Base-by-base conservation (phyloP, 2,113 vertebrate species). In the Choloepus hoffmanni region DNA sequence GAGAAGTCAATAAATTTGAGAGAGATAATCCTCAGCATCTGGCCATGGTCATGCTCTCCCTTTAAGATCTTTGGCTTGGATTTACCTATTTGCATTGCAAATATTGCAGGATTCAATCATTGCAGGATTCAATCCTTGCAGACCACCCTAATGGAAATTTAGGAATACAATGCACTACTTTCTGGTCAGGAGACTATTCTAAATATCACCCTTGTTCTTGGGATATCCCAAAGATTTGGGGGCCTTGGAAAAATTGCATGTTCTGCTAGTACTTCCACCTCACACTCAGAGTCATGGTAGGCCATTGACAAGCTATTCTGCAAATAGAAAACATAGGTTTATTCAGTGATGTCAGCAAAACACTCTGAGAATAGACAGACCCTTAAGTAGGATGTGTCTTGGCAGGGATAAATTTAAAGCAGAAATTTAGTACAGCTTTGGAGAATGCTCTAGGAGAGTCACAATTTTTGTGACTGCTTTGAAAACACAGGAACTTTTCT, bases 401-500 rank as follows among this genome's bases (percentile, higher is more conserved):
- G 4, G 15, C 19, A 81, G 28, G 3, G 7, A 23, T 13, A 53
- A 40, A 43, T 85, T 33, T 90, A 53, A 86, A 88, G 28, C 55
- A 65, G 14, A 89, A 78, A 11, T 90, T 53, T 19, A 36, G 11
- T 78, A 74, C 2, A 40, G 26, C 5, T 81, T 81, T 94, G 33
- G 53, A 60, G 33, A 2, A n/a, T 28, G 36, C 15, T 36, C 18
- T 14, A 50, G 21, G 48, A 60, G n/a, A 82, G 18, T 68, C 7
- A 36, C 60, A 8, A 63, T 36, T 79, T 79, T 43, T 87, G 45
- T 30, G 43, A 79, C 74, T 88, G 62, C 72, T 72, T 18, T 93
- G 50, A 84, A 67, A 23, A 84, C 43, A 72, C 36, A 60, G 19
- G 50, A 94, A 72, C 33, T 81, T 50, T 33, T 94, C 55, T 88